Conservation (phyloP, 2,113 vertebrate species). For the Dendrocopos noguchii region DNA sequence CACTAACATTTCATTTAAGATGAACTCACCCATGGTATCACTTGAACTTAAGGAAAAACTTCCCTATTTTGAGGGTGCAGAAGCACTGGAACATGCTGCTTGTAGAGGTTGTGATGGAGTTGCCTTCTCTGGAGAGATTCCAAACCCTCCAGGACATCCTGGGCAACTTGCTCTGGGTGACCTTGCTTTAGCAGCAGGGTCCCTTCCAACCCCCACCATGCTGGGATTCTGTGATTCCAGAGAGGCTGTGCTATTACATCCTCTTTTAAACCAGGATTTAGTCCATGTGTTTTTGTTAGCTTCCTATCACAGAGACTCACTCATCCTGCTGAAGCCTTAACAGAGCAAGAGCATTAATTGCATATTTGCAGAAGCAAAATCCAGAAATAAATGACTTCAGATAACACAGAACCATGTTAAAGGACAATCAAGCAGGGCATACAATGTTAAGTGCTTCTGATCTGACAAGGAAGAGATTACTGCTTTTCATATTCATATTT, state of each 20-base stretch:
- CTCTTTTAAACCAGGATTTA: not conserved
- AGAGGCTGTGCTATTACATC: not conserved
- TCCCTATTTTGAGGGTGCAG: too few relatives aligned
- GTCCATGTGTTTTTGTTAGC: not conserved
- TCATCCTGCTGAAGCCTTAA: not conserved
- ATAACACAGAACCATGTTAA: not conserved
- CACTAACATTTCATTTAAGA: conserved; percentile 9
- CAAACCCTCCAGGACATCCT: too few relatives aligned
- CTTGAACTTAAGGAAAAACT: too few relatives aligned
- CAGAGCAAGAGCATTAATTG: not conserved
- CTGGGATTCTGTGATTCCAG: not conserved
- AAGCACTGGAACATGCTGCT: too few relatives aligned
- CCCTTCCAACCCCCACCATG: too few relatives aligned
- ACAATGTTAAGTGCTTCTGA: not conserved
- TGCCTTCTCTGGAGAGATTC: too few relatives aligned
- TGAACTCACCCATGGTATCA: not conserved
- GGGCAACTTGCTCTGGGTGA: too few relatives aligned
- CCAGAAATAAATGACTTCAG: not conserved
- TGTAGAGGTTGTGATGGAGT: too few relatives aligned
- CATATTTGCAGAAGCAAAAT: not conserved
- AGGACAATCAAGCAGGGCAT: not conserved
- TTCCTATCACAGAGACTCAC: not conserved
- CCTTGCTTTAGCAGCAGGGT: too few relatives aligned
- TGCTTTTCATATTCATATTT: conserved; percentile 22
- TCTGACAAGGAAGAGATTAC: not conserved